phyloP scores from a whole-genome alignment of 2,888 invertebrate species.

The Lasioglossum oenotherae region DNA sequence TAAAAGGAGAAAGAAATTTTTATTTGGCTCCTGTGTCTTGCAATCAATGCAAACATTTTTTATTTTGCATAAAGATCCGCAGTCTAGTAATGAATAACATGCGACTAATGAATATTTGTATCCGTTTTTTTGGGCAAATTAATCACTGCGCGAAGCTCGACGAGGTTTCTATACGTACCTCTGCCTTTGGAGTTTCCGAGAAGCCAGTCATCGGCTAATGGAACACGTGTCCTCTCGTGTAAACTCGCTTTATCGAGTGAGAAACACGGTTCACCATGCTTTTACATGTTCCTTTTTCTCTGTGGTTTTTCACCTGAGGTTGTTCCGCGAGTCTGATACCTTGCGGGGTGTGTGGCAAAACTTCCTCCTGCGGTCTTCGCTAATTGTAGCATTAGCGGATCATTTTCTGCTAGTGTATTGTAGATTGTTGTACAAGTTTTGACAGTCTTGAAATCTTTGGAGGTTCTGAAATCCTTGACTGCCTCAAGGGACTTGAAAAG shows the following conservation, averaged over 20 bases:
- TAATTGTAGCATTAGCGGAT: not conserved
- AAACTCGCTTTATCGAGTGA: not conserved
- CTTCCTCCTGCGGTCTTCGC: not conserved
- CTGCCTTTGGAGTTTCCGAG: not conserved
- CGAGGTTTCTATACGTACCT: not conserved
- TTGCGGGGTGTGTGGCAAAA: not conserved
- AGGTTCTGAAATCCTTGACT: not conserved
- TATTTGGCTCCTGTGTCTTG: too few relatives aligned
- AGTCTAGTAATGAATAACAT: too few relatives aligned
- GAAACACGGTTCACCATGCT: not conserved
- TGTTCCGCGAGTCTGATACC: not conserved
- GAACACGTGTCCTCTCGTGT: constrained; percentile 1
- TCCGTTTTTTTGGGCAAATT: not conserved
- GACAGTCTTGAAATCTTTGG: not conserved
- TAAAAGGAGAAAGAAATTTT: too few relatives aligned
- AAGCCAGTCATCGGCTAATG: constrained; percentile 1
- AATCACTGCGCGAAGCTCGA: not conserved
- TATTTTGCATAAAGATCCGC: too few relatives aligned
- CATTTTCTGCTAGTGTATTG: not conserved
- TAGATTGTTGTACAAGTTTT: not conserved
- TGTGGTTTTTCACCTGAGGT: not conserved
- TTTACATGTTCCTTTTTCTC: not conserved
- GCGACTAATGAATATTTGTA: not conserved
- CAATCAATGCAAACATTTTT: too few relatives aligned
- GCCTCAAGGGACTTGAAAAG: not conserved